A percentile compares a stretch with the other conserved stretches of the same genome.
phyloP scores from a whole-genome alignment of 2,113 vertebrate species.

The Vicugna pacos region DNA sequence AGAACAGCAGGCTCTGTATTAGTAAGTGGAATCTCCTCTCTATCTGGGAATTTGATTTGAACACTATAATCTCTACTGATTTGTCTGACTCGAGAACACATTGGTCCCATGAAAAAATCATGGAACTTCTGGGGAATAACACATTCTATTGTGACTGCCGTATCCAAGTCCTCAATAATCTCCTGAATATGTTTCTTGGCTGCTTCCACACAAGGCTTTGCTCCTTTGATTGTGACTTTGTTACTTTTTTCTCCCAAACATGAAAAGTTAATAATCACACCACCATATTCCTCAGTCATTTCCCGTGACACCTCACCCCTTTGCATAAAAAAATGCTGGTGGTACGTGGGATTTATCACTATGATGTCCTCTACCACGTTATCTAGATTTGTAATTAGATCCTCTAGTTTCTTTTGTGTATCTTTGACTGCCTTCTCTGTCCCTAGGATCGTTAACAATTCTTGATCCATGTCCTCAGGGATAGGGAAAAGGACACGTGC shows the following conservation, averaged over 20 bases:
- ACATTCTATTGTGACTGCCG: slow-evolving; percentile 89
- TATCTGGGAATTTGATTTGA: slow-evolving; percentile 38
- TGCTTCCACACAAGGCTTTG: slow-evolving; percentile 90
- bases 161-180: slow-evolving; percentile 89
- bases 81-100: slow-evolving; percentile 89
- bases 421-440: slow-evolving; percentile 88
- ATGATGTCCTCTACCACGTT: slow-evolving; percentile 90
- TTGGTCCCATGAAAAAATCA: slow-evolving; percentile 89
- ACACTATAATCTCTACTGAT: slow-evolving; percentile 86
- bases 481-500: slow-evolving; percentile 90
- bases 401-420: slow-evolving; percentile 88
- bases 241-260: slow-evolving; percentile 88
- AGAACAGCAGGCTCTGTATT: slow-evolving; percentile 86
- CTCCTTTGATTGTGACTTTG: slow-evolving; percentile 89
- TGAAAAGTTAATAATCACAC: slow-evolving; percentile 90
- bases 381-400: slow-evolving; percentile 90
- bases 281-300: slow-evolving; percentile 90
- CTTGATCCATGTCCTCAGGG: slow-evolving; percentile 87
- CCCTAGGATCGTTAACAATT: slow-evolving; percentile 90
- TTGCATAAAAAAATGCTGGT: slow-evolving; percentile 89
- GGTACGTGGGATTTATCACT: slow-evolving; percentile 88
- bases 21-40: slow-evolving; percentile 52
- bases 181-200: slow-evolving; percentile 90
- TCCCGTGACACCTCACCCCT: slow-evolving; percentile 89
- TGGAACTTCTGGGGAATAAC: slow-evolving; percentile 90